Percentiles rank a stretch among this genome's conserved stretches.
These are phyloP conservation scores for Atethmia centrago DNA, from an alignment of 2,888 invertebrate genomes.

Conservation along the genomic window DNA sequence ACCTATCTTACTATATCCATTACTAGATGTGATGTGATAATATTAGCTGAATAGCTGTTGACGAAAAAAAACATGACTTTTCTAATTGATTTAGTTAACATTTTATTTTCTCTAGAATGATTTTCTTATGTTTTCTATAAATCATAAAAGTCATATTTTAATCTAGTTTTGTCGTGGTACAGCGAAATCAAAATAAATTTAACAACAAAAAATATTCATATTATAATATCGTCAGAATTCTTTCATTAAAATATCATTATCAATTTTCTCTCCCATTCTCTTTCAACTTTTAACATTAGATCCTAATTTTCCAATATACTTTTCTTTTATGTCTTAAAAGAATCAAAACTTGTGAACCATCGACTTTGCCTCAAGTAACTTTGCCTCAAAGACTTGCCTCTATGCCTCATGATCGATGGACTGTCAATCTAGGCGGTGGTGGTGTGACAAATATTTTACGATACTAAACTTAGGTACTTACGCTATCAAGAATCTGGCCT, in stretches of 20 bases:
- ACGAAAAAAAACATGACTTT: too few relatives aligned
- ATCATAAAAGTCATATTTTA: not conserved
- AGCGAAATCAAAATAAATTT: not conserved
- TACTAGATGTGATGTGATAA: too few relatives aligned
- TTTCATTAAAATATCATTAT: constrained; percentile 22
- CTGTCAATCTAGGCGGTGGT: constrained; percentile 69
- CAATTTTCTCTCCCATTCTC: constrained; percentile 8
- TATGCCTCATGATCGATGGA: constrained; percentile 66
- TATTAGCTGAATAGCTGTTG: not conserved
- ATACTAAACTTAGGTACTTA: constrained; percentile 53
- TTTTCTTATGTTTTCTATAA: not conserved
- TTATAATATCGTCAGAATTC: not conserved
- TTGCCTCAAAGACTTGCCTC: constrained; percentile 62
- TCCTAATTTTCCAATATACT: constrained; percentile 37
- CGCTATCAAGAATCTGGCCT: constrained; percentile 48
- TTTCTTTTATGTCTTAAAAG: constrained; percentile 52
- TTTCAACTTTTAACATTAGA: constrained; percentile 33
- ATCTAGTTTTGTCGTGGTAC: not conserved
- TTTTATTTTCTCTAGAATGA: not conserved
- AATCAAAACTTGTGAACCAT: constrained; percentile 59
- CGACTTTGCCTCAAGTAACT: constrained; percentile 61
- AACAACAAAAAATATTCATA: not conserved
- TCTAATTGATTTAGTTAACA: not conserved
- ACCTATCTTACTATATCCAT: too few relatives aligned
- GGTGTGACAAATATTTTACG: constrained; percentile 69